phyloP scores from a whole-genome alignment of 2,113 vertebrate species.

The Rousettus leschenaultii region DNA sequence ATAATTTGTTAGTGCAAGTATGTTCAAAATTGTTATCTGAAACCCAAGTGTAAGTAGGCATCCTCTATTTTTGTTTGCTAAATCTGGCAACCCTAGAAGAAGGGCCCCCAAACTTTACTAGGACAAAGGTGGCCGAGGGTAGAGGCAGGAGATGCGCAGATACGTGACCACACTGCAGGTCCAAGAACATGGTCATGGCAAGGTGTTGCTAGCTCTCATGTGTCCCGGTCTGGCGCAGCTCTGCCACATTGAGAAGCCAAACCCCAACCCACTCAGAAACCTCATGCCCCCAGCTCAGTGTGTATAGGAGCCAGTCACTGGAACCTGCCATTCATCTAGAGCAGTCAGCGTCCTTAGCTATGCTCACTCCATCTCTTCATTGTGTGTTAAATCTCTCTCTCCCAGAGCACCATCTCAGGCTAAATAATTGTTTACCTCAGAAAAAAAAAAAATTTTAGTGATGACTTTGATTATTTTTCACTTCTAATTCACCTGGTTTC shows the following conservation, averaged over 20 bases:
- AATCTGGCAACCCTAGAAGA: not conserved
- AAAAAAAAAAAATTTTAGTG: not conserved
- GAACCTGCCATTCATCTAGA: not conserved
- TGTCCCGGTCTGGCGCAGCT: not conserved
- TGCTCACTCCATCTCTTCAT: not conserved
- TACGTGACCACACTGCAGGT: not conserved
- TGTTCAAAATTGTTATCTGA: not conserved
- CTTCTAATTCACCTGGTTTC: not conserved
- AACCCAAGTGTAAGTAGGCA: not conserved
- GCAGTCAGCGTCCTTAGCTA: not conserved
- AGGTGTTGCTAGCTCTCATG: not conserved
- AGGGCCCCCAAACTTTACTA: not conserved
- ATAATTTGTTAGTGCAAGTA: not conserved
- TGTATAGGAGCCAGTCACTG: not conserved
- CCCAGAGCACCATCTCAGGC: not conserved
- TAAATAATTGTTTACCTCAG: not conserved
- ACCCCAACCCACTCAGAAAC: not conserved
- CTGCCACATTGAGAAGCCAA: not conserved
- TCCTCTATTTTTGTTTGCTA: not conserved
- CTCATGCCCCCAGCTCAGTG: not conserved
- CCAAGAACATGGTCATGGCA: not conserved
- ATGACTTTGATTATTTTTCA: not conserved
- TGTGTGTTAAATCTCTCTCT: not conserved
- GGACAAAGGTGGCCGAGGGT: not conserved
- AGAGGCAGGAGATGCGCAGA: not conserved